These are phyloP conservation scores for Sphyrna mokarran DNA, from an alignment of 2,113 vertebrate genomes.

Conservation along the genomic window DNA sequence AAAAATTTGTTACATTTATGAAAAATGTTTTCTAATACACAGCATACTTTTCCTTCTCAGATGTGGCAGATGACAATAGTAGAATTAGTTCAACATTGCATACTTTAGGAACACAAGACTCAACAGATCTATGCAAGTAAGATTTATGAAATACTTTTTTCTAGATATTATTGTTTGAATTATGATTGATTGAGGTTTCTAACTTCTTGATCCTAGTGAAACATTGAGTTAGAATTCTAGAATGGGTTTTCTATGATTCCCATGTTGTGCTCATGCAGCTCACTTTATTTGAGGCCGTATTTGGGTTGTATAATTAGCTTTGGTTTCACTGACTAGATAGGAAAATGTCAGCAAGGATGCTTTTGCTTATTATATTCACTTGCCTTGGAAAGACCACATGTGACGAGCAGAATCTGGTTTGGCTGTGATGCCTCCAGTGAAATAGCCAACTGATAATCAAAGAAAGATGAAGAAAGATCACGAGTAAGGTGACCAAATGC, in stretches of 20 bases:
- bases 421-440: background rate
- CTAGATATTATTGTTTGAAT: background rate
- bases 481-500: background rate
- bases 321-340: background rate
- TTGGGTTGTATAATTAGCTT: background rate
- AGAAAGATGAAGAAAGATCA: background rate
- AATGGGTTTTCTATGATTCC: background rate
- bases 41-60: conserved; percentile 49
- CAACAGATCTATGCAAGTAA: conserved; percentile 96
- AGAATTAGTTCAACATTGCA: conserved; percentile 94
- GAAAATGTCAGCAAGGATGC: background rate
- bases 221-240: background rate
- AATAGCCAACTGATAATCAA: background rate
- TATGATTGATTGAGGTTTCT: background rate
- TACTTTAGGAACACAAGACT: conserved; percentile 90
- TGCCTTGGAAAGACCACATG: background rate
- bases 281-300: background rate
- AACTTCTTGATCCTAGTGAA: background rate
- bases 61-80: conserved; percentile 92
- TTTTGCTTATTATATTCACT: background rate
- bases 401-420: background rate
- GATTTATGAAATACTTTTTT: conserved; percentile 41
- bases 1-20: background rate
- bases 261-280: background rate
- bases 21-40: background rate